These are phyloP conservation scores for Drosophila teissieri DNA, from an alignment of 1,140 invertebrate species.

Conservation along the genomic window DNA sequence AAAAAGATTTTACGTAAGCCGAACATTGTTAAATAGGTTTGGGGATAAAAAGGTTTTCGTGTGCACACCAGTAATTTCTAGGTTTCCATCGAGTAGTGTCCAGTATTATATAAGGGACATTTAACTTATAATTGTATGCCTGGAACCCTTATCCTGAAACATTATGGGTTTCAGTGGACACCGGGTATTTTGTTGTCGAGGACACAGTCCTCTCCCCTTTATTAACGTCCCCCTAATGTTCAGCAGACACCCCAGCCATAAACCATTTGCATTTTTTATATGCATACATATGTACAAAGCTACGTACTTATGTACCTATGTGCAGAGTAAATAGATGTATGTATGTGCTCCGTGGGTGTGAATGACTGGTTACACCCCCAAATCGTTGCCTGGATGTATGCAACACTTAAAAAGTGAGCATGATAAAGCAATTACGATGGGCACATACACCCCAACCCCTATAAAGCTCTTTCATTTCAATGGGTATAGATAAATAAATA, in stretches of 20 bases:
- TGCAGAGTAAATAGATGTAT: slow-evolving; percentile 44
- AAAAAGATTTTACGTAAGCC: too few species aligned
- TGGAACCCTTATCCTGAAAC: background rate
- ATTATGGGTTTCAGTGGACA: slow-evolving; percentile 18
- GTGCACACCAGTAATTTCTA: background rate
- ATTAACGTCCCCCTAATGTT: slow-evolving; percentile 28
- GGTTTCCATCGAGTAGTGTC: background rate
- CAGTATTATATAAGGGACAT: too few species aligned
- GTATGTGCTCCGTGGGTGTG: slow-evolving; percentile 44
- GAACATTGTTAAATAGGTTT: too few species aligned
- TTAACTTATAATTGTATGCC: too few species aligned
- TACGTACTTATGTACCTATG: slow-evolving; percentile 22
- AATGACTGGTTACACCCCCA: slow-evolving; percentile 61
- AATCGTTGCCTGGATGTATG: slow-evolving; percentile 70
- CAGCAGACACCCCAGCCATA: slow-evolving; percentile 50
- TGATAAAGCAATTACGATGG: slow-evolving; percentile 54
- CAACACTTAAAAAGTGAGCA: slow-evolving; percentile 79
- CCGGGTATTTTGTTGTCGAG: slow-evolving; percentile 47
- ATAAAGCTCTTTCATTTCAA: slow-evolving; percentile 12
- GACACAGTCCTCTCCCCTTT: slow-evolving; percentile 21
- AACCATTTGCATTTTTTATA: slow-evolving; percentile 76
- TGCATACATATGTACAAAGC: slow-evolving; percentile 18
- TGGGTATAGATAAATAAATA: slow-evolving; percentile 55
- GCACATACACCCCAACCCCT: slow-evolving; percentile 20
- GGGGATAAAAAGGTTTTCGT: too few species aligned